Conservation (phyloP, 92 coral and sea anemone species). For the Zoanthus sociatus region DNA sequence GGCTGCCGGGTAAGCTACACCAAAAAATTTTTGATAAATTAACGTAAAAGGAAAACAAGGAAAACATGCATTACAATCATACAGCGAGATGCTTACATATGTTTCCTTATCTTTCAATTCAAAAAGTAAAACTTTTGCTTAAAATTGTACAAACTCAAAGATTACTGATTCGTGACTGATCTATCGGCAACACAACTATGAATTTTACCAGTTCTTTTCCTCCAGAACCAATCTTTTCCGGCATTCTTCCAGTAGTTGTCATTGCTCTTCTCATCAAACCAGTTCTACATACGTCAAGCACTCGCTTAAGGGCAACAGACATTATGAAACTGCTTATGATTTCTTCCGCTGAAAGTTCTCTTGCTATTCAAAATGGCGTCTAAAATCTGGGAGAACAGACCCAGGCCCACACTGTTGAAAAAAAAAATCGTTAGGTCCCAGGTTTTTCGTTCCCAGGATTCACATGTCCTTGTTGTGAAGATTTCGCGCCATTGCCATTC, state of each 20-base stretch:
- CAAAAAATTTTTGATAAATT: too few species aligned
- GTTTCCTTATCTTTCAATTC: too few species aligned
- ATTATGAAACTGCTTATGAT: not conserved
- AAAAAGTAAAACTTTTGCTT: too few species aligned
- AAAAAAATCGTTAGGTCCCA: not conserved
- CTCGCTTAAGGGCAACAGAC: constrained; percentile 21
- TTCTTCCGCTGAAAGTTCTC: not conserved
- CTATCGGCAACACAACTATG: not conserved
- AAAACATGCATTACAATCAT: too few species aligned
- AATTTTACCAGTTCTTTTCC: constrained; percentile 34
- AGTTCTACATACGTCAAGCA: constrained; percentile 9
- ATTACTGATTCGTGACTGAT: too few species aligned
- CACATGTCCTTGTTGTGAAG: constrained; percentile 38
- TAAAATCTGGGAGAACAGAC: not conserved
- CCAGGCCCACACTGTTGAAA: constrained; percentile 28
- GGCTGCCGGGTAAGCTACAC: too few species aligned
- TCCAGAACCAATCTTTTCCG: constrained; percentile 40
- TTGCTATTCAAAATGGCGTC: constrained; percentile 31
- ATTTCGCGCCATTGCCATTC: constrained; percentile 41
- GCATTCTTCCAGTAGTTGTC: constrained; percentile 48
- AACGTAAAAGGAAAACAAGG: too few species aligned
- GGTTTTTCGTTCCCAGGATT: constrained; percentile 35
- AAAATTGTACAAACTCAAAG: too few species aligned
- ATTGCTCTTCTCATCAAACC: constrained; percentile 41
- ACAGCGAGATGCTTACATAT: too few species aligned